Conservation (phyloP, 2,888 invertebrate species). For the Ectemnius cavifrons region DNA sequence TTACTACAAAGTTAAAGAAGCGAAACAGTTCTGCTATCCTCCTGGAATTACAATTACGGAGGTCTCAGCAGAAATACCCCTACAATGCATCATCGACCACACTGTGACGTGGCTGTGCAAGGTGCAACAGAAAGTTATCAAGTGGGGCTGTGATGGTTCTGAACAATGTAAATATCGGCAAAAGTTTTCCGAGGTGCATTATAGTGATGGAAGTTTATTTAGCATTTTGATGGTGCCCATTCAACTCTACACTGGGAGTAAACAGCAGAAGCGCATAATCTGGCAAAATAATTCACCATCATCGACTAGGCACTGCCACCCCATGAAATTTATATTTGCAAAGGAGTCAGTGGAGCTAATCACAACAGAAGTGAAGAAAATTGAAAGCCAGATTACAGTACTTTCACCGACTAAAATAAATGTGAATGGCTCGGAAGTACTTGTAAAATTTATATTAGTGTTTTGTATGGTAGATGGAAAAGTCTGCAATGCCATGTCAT, state of each 20-base stretch:
- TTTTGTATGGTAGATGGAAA: too few species aligned
- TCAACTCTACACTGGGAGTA: not conserved
- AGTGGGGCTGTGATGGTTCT: conserved; percentile 23
- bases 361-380: too few species aligned
- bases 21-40: conserved; percentile 20
- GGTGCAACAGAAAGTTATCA: conserved; percentile 9
- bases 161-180: conserved; percentile 13
- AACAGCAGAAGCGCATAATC: conserved; percentile 18
- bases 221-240: conserved; percentile 13
- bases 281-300: conserved; percentile 4
- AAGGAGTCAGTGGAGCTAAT: too few species aligned
- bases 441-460: too few species aligned
- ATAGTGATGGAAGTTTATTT: conserved; percentile 13
- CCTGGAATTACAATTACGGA: conserved; percentile 9
- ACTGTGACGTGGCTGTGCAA: conserved; percentile 12
- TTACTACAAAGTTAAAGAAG: conserved; percentile 19
- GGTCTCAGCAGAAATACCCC: conserved; percentile 13
- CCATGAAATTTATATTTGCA: too few species aligned
- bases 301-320: too few species aligned
- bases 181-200: conserved; percentile 7
- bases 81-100: conserved; percentile 16
- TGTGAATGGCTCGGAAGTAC: too few species aligned
- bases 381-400: too few species aligned
- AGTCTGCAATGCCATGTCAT: too few species aligned
- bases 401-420: too few species aligned